phyloP scores from a whole-genome alignment of 2,797 vertebrate genomes.

The Tauraco hartlaubi region DNA sequence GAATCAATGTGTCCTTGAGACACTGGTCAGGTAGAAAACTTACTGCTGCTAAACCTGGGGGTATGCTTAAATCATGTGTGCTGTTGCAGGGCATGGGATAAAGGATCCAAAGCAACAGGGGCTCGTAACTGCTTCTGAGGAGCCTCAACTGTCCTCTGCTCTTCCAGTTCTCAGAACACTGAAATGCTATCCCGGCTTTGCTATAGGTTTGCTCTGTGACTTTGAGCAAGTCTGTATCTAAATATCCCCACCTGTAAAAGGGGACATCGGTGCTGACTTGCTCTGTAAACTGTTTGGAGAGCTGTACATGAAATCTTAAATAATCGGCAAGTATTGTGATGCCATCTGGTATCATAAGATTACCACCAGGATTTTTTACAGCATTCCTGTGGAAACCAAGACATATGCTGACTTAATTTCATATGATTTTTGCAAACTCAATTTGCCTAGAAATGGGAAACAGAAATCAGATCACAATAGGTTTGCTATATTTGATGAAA shows the following conservation, averaged over 20 bases:
- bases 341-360: neutral
- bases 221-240: neutral
- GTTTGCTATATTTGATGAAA: neutral
- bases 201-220: neutral
- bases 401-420: slow-evolving; percentile 11
- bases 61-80: fast-evolving
- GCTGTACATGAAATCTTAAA: neutral
- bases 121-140: neutral
- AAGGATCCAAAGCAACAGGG: neutral
- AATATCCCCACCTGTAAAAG: neutral
- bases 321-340: neutral
- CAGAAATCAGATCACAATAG: neutral
- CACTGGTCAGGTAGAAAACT: neutral
- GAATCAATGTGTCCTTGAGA: neutral
- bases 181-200: neutral
- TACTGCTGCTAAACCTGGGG: neutral
- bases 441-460: neutral
- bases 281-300: neutral
- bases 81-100: neutral
- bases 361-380: neutral
- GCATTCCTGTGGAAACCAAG: neutral
- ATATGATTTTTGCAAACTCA: neutral
- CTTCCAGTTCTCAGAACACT: neutral
- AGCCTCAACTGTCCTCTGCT: neutral
- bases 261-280: neutral